Percentiles rank a stretch among this genome's conserved stretches.
Conservation (phyloP, 30 jellyfish, hydroid and myxozoan genomes). For the Chrysaora quinquecirrha region DNA sequence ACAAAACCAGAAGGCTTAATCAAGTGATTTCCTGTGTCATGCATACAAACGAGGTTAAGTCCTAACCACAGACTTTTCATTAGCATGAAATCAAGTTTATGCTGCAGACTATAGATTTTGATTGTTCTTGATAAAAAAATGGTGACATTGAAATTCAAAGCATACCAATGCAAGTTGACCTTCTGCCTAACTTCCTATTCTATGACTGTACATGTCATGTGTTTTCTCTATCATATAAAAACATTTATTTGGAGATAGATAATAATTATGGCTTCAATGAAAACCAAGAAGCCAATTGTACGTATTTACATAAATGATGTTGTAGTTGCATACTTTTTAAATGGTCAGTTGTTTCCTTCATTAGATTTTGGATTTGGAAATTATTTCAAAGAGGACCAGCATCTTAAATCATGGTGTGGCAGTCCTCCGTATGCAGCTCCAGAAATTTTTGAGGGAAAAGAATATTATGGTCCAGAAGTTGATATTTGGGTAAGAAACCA, state of each 20-base stretch:
- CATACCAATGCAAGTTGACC: not conserved
- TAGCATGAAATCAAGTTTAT: no score
- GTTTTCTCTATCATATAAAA: no score
- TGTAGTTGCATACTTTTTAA: not conserved
- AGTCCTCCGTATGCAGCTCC: slow-evolving; percentile 99
- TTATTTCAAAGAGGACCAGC: slow-evolving; percentile 65
- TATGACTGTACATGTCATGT: no score
- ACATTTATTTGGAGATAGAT: not conserved
- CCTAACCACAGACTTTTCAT: no score
- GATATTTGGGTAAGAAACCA: slow-evolving; percentile 96
- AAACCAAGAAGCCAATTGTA: not conserved
- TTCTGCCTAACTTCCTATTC: no score
- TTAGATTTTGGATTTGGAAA: slow-evolving; percentile 97
- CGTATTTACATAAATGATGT: not conserved
- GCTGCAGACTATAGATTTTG: no score
- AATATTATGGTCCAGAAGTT: slow-evolving; percentile 93
- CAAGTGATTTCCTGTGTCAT: no score
- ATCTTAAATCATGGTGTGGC: slow-evolving; percentile 91
- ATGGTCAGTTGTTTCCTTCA: not conserved
- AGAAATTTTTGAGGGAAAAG: slow-evolving; percentile 94
- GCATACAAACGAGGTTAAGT: no score
- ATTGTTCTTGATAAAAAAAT: no score
- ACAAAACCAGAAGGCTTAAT: no score
- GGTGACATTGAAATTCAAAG: no score
- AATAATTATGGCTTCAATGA: not conserved